Evolutionary conservation across 2,888 invertebrate species (phyloP), one percentile per base, ranked within the genome.

Genomic region (Mystacides longicornis): DNA sequence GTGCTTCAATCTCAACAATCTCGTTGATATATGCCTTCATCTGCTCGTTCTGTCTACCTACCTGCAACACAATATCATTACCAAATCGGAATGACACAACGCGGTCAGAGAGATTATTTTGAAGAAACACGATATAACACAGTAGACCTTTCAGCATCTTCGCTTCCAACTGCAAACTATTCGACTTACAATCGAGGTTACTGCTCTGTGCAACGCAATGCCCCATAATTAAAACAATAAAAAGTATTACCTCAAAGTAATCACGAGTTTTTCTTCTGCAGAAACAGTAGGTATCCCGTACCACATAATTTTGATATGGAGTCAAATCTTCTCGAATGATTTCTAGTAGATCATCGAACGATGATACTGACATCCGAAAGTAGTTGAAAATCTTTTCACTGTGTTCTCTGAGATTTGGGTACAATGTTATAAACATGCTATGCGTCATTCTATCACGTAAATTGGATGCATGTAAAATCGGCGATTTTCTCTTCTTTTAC

Each of bases 301-400:
- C 47, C 20, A 20, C 22, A 47, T 47, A 47, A 20, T 20, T 47
- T 47, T 47, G 19, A 47, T 22, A 47, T 19, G 47, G 47, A 18
- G 47, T 19, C 20, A 47, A 47, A 47, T 47, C 20, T 47, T 47
- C 47, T 20, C 21, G 5, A 14, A 47, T 47, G 3, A 47, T 19
- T 11, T 47, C 21, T 19, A 47, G 47, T 20, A 11, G 21, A 19
- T 47, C 47, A 47, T 47, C 21, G n/a, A n/a, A 57, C 33, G 59
- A 53, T 52, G 45, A 23, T 27, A 62, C 43, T 51, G 61, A 55
- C 62, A 61, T 61, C 33, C 57, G 57, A 37, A 62, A 61, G 49
- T 58, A 62, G 56, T 61, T 61, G 22, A 62, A 61, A 59, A 62
- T 56, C 51, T 62, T 63, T 56, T 62, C 54, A 48, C 43, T 52